These are phyloP conservation scores for Brotula barbata DNA, from an alignment of 2,797 vertebrate species.

Conservation along the genomic window DNA sequence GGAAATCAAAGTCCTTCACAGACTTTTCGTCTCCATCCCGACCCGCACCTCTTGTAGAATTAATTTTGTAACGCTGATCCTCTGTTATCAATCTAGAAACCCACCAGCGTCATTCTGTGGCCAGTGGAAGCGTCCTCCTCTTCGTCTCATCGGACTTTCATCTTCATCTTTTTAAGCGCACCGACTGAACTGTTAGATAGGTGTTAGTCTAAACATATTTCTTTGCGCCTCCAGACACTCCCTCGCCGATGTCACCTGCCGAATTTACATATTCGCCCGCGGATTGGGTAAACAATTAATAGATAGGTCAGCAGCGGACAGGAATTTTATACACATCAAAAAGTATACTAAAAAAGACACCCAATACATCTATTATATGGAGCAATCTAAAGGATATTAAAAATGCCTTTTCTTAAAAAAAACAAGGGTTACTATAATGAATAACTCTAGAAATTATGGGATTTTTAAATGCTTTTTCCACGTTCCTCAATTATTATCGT, in stretches of 20 bases:
- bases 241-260: conserved; percentile 58
- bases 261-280: conserved; percentile 47
- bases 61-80: background rate
- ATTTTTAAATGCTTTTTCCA: no score
- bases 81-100: conserved; percentile 13
- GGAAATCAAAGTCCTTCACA: conserved; percentile 7
- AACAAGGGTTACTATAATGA: no score
- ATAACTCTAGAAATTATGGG: no score
- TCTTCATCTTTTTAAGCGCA: background rate
- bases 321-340: no score
- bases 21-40: no score
- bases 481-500: no score
- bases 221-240: conserved; percentile 24
- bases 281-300: conserved; percentile 57
- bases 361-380: no score
- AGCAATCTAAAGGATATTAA: no score
- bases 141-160: background rate
- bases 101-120: background rate
- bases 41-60: background rate
- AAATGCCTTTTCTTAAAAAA: no score
- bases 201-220: conserved; percentile 29
- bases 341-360: no score
- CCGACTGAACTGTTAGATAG: background rate
- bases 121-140: background rate
- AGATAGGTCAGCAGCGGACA: background rate